Conservation (phyloP, 2,888 invertebrate genomes). For the Thelaira solivaga region DNA sequence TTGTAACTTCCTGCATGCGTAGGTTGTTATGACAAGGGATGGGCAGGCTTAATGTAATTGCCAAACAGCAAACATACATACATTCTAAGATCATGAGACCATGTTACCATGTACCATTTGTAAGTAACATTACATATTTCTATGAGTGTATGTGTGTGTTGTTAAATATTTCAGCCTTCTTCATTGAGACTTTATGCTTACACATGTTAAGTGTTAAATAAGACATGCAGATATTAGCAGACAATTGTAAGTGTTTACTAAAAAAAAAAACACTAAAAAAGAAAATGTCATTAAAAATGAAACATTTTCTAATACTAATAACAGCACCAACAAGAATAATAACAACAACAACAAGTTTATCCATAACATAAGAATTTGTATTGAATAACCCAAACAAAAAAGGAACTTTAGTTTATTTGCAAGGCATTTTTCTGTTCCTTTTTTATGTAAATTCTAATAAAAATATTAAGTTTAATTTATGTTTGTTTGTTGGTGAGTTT, state of each 20-base stretch:
- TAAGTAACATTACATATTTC: too few species aligned
- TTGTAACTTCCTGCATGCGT: slow-evolving; percentile 66
- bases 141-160: neutral
- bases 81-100: slow-evolving; percentile 21
- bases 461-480: slow-evolving; percentile 18
- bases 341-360: neutral
- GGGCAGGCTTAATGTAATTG: slow-evolving; percentile 64
- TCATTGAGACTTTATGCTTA: slow-evolving; percentile 33
- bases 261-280: slow-evolving; percentile 10
- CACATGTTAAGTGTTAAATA: slow-evolving; percentile 60
- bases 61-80: slow-evolving; percentile 46
- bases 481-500: neutral
- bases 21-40: slow-evolving; percentile 65
- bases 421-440: neutral
- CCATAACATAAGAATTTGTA: slow-evolving; percentile 37
- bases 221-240: slow-evolving; percentile 58
- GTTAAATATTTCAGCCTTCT: slow-evolving; percentile 29
- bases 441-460: slow-evolving; percentile 47
- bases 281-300: slow-evolving; percentile 58
- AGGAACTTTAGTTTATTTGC: neutral
- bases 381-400: slow-evolving; percentile 2
- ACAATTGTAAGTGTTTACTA: slow-evolving; percentile 36
- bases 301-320: slow-evolving; percentile 49
- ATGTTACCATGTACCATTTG: too few species aligned
- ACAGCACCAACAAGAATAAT: neutral